phyloP scores from a whole-genome alignment of 2,113 vertebrate genomes.

The Haemorhous mexicanus region DNA sequence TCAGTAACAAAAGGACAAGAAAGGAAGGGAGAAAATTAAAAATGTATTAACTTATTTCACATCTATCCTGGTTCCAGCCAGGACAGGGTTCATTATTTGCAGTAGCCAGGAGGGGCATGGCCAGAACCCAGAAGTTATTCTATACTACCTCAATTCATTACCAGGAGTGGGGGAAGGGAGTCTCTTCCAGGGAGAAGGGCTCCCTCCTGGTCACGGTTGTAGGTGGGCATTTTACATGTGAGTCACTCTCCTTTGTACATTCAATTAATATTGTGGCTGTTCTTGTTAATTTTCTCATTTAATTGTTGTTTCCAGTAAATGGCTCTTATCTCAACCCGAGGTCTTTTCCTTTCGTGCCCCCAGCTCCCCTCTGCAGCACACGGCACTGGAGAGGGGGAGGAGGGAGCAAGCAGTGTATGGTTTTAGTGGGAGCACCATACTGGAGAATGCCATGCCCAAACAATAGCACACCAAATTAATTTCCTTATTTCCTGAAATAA shows the following conservation, averaged over 20 bases:
- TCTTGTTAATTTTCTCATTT: neutral
- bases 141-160: neutral
- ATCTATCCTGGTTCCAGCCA: neutral
- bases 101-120: neutral
- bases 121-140: neutral
- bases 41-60: neutral
- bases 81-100: neutral
- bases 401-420: rapidly evolving
- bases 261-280: neutral
- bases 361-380: neutral
- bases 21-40: neutral
- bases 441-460: neutral
- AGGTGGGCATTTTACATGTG: neutral
- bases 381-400: rapidly evolving
- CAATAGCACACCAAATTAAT: neutral
- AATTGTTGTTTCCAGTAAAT: neutral
- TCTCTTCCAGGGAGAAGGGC: neutral
- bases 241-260: no score
- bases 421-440: no score
- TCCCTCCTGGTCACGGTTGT: neutral
- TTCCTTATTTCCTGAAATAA: no score
- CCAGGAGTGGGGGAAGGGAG: neutral
- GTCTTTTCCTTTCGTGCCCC: neutral
- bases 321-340: rapidly evolving
- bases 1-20: neutral